A percentile compares a stretch with the other conserved stretches of the same genome.
Conservation (phyloP, 2,888 invertebrate genomes). For the Gibbula magus region DNA sequence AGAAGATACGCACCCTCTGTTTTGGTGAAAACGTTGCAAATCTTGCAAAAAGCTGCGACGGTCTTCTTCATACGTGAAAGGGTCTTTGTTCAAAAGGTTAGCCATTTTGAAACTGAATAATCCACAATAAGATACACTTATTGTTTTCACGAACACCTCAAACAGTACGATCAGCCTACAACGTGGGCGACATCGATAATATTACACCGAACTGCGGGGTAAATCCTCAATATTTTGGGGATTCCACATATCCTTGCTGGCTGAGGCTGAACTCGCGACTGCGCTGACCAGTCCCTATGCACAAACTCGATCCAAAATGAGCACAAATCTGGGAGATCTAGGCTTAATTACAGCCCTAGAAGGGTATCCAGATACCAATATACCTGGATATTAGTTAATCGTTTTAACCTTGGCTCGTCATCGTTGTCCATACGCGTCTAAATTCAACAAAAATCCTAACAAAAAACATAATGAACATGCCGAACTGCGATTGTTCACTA, state of each 20-base stretch:
- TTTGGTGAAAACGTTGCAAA: constrained; percentile 91
- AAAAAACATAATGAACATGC: constrained; percentile 74
- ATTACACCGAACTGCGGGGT: constrained; percentile 47
- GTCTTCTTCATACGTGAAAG: constrained; percentile 86
- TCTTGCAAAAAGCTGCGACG: constrained; percentile 88
- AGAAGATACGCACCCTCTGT: constrained; percentile 85
- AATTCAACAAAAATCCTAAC: constrained; percentile 68
- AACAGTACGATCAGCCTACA: constrained; percentile 31
- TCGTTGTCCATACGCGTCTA: constrained; percentile 65
- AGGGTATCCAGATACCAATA: constrained; percentile 29
- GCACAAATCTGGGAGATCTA: constrained; percentile 25
- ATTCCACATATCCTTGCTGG: constrained; percentile 38
- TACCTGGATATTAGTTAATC: constrained; percentile 28
- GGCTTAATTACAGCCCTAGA: constrained; percentile 10
- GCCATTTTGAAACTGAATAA: constrained; percentile 76
- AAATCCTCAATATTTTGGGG: constrained; percentile 53
- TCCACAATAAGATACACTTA: constrained; percentile 22
- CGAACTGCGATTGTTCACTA: constrained; percentile 66
- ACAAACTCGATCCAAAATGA: constrained; percentile 33
- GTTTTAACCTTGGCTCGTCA: constrained; percentile 54
- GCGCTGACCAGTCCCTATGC: constrained; percentile 35
- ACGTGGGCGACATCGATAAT: constrained; percentile 42
- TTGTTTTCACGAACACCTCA: constrained; percentile 15
- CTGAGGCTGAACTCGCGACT: constrained; percentile 19
- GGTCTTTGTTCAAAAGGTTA: constrained; percentile 82